These are phyloP conservation scores for Dasyprocta punctata DNA, from an alignment of 2,113 vertebrate genomes.

Conservation along the genomic window DNA sequence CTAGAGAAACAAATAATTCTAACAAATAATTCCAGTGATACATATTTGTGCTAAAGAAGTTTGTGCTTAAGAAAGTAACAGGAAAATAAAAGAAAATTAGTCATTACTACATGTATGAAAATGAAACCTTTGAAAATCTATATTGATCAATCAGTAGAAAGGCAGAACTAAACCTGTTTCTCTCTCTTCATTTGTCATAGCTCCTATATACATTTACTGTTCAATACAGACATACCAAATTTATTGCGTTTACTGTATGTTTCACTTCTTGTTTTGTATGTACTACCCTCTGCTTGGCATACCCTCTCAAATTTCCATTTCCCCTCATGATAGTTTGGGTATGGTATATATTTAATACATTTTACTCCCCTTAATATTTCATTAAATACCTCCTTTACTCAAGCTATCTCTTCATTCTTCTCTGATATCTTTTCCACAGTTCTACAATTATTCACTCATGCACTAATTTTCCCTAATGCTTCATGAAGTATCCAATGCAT, in stretches of 20 bases:
- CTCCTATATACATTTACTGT: not conserved
- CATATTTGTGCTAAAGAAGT: not conserved
- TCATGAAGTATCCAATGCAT: not conserved
- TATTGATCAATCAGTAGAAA: not conserved
- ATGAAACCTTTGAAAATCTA: not conserved
- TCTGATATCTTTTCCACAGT: not conserved
- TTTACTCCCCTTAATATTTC: not conserved
- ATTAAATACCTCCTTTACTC: not conserved
- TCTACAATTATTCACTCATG: not conserved
- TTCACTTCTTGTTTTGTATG: not conserved
- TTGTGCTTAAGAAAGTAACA: not conserved
- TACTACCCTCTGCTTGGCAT: not conserved
- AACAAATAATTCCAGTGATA: not conserved
- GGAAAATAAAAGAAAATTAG: not conserved
- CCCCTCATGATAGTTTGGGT: not conserved
- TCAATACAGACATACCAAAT: not conserved
- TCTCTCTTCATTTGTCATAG: not conserved
- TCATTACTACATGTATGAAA: too few relatives aligned
- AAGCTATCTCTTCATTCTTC: not conserved
- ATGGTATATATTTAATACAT: not conserved
- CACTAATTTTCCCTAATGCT: not conserved
- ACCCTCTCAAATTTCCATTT: not conserved
- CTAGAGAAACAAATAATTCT: not conserved
- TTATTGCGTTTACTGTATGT: not conserved
- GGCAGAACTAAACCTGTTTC: too few relatives aligned